Percentiles rank a stretch among this genome's conserved stretches.
phyloP scores from a whole-genome alignment of 1,140 invertebrate genomes.

The Sogatella furcifera region DNA sequence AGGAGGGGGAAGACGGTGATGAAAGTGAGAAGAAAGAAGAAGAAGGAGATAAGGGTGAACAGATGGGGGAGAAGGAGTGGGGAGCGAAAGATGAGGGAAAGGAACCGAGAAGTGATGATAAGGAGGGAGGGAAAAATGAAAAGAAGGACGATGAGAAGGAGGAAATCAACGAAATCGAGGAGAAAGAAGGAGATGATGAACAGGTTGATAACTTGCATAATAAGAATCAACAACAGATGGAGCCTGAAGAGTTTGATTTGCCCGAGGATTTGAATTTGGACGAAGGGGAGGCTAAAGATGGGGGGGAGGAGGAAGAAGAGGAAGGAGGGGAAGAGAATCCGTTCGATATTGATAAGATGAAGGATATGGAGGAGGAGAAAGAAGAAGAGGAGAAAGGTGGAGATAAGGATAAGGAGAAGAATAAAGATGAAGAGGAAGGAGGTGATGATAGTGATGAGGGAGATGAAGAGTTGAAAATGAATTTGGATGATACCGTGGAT shows the following conservation, averaged over 20 bases:
- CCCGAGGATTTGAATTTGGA: constrained; percentile 79
- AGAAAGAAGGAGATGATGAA: constrained; percentile 69
- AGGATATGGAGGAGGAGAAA: constrained; percentile 33
- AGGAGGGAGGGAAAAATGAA: constrained; percentile 37
- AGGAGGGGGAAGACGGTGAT: constrained; percentile 47
- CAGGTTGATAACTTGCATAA: constrained; percentile 80
- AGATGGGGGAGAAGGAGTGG: constrained; percentile 40
- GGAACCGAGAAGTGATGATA: constrained; percentile 38
- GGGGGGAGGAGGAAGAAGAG: constrained; percentile 44
- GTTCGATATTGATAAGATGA: constrained; percentile 72
- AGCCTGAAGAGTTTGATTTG: constrained; percentile 75
- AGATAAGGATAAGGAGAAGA: constrained; percentile 23
- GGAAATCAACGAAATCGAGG: constrained; percentile 67
- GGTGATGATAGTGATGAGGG: constrained; percentile 29
- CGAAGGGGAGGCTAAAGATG: constrained; percentile 44
- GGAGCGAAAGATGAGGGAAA: constrained; percentile 45
- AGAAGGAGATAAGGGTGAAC: constrained; percentile 35
- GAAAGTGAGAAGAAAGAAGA: constrained; percentile 47
- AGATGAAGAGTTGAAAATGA: constrained; percentile 19
- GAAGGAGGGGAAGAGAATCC: constrained; percentile 54
- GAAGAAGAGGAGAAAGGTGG: constrained; percentile 16
- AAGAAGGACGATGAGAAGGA: constrained; percentile 48
- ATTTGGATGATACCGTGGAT: constrained; percentile 27
- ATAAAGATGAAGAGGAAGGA: constrained; percentile 25
- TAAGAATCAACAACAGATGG: constrained; percentile 47